These are phyloP conservation scores for Dinothrombium tinctorium DNA, from an alignment of 1,140 invertebrate genomes.

Conservation along the genomic window DNA sequence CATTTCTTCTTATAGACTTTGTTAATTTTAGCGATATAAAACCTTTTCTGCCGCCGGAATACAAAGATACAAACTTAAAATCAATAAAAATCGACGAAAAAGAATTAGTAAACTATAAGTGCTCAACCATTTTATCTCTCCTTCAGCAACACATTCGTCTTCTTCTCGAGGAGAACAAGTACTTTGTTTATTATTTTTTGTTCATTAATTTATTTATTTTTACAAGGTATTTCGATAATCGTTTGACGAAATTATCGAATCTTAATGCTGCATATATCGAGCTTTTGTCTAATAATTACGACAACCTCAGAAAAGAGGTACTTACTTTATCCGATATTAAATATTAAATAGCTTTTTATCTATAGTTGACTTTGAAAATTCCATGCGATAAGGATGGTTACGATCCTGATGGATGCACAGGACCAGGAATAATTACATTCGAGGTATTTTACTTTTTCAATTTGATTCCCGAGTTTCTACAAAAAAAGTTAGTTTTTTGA, in stretches of 20 bases:
- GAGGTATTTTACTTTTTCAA: too few species aligned
- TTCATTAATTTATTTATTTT: not conserved
- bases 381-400: constrained; percentile 7
- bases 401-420: constrained; percentile 8
- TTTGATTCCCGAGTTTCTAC: too few species aligned
- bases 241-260: constrained; percentile 1
- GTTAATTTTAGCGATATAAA: too few species aligned
- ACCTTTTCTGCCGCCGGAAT: too few species aligned
- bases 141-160: too few species aligned
- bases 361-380: constrained; percentile 4
- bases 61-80: too few species aligned
- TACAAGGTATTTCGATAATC: constrained; percentile 6
- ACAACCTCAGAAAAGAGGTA: constrained; percentile 5
- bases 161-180: constrained; percentile 2
- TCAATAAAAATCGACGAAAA: too few species aligned
- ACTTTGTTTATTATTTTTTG: not conserved
- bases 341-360: not conserved
- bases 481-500: constrained; percentile 9
- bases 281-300: not conserved
- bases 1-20: too few species aligned
- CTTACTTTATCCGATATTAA: constrained; percentile 3
- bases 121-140: too few species aligned
- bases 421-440: constrained; percentile 7
- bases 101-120: too few species aligned
- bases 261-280: constrained; percentile 1